A percentile compares a stretch with the other conserved stretches of the same genome.
Evolutionary conservation across 2,113 vertebrate genomes (phyloP).

Genomic region (Ctenodactylus gundi): DNA sequence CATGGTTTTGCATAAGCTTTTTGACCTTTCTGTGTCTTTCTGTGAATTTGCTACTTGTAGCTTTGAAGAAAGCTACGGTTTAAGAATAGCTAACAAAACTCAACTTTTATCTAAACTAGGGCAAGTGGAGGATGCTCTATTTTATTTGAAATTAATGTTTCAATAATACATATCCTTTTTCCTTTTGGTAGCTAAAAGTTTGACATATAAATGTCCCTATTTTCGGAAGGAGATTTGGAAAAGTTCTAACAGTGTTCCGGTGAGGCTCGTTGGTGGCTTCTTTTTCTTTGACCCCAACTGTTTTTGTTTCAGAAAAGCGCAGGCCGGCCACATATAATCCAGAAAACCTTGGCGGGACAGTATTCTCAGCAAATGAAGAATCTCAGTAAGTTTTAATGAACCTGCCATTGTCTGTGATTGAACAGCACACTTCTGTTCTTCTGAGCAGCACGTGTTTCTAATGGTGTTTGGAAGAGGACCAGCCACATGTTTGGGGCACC

Average conservation of each 20-base stretch:
- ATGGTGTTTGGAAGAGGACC: not conserved
- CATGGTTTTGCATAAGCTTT: not conserved
- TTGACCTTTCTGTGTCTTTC: slow-evolving; percentile 6
- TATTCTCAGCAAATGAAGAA: slow-evolving; percentile 76
- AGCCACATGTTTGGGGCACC: not conserved
- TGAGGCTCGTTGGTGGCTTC: not conserved
- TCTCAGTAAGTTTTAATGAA: slow-evolving; percentile 80
- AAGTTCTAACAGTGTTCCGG: not conserved
- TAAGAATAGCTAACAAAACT: slow-evolving; percentile 15
- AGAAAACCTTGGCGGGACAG: slow-evolving; percentile 80
- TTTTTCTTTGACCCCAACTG: slow-evolving; percentile 21
- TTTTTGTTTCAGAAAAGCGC: slow-evolving; percentile 83
- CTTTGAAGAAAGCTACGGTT: slow-evolving; percentile 43
- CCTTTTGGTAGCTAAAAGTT: slow-evolving; percentile 42
- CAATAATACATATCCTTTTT: slow-evolving; percentile 43
- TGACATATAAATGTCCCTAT: not conserved
- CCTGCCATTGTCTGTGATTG: too few species aligned
- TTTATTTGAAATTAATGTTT: slow-evolving; percentile 41
- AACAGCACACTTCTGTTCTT: too few species aligned
- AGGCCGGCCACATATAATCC: slow-evolving; percentile 85
- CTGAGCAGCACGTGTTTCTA: not conserved
- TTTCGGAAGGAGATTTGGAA: not conserved
- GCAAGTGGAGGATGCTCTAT: not conserved
- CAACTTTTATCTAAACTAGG: slow-evolving; percentile 44
- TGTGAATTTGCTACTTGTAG: not conserved